phyloP scores from a whole-genome alignment of 1,140 invertebrate species.

The Aphelenchoides besseyi region DNA sequence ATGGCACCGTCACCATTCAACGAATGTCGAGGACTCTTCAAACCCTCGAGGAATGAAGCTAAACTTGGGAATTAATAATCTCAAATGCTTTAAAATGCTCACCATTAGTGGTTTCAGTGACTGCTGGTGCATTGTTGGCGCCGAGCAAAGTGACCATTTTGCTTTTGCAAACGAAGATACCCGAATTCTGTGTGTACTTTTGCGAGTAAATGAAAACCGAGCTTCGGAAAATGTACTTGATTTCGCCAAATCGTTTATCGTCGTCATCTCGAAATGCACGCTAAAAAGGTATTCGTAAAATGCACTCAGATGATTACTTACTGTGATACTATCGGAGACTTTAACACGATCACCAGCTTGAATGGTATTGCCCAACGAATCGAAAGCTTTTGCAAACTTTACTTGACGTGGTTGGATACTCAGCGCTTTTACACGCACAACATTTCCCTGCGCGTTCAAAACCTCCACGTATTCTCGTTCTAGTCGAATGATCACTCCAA shows the following conservation, averaged over 20 bases:
- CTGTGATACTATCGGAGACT: conserved; percentile 74
- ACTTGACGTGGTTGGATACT: conserved; percentile 83
- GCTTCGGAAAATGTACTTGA: conserved; percentile 88
- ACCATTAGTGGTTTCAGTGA: conserved; percentile 67
- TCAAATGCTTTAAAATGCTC: conserved; percentile 18
- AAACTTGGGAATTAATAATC: conserved; percentile 22
- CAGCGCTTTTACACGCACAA: conserved; percentile 83
- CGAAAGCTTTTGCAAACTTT: conserved; percentile 76
- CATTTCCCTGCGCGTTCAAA: conserved; percentile 74
- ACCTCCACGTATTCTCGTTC: conserved; percentile 91
- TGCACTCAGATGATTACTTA: conserved; percentile 4
- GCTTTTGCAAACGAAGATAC: conserved; percentile 93
- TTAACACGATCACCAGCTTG: conserved; percentile 91
- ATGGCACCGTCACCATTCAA: neutral
- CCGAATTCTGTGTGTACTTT: conserved; percentile 89
- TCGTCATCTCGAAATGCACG: conserved; percentile 35
- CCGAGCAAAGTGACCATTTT: conserved; percentile 84
- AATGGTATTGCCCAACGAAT: conserved; percentile 86
- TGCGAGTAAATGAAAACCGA: conserved; percentile 88
- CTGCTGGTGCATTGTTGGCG: conserved; percentile 59
- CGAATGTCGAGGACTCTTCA: conserved; percentile 22
- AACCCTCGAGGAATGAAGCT: neutral
- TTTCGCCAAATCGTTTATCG: conserved; percentile 82
- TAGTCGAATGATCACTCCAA: conserved; percentile 89
- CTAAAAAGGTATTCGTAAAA: conserved; percentile 33